Base-by-base conservation (phyloP, 1,140 invertebrate species). In the Lucilia cuprina region DNA sequence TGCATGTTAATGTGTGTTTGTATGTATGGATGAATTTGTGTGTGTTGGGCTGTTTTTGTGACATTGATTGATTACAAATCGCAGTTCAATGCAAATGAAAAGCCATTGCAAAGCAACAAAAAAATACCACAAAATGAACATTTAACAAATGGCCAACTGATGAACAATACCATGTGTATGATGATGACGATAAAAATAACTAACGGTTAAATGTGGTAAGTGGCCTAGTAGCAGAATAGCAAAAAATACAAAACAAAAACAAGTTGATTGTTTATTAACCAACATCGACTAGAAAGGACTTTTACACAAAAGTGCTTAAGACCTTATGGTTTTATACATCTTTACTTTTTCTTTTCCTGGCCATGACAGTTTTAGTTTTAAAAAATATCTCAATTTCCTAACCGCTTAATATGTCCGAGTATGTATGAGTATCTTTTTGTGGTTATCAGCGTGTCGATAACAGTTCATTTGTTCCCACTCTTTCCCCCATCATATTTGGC, bases 81-180 rank as follows among this genome's bases (percentile, higher is more conserved):
- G 77, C 77, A 80, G 77, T 80, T 80, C 77, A 80, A 80, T 80
- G 77, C 77, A 80, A 80, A 80, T 80, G 77, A 80, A 80, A 80
- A 80, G 77, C 77, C 41, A 80, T 21, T 80, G 77, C 77, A 21
- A 25, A 49, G 50, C n/a, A 19, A 19, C 19, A 70, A 70, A 70
- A 70, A 70, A 70, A 70, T 5, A 8, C n/a, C 65, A 19, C 65
- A 70, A 60, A 60, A 60, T 17, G 55, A 60, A 70, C 65, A 70
- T 70, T 70, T 70, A 70, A 70, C 65, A 70, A 70, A 70, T 70
- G 65, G 65, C 65, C 65, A 70, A 25, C 65, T 70, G 65, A 70
- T 70, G 65, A 70, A 70, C 65, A 70, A 70, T 70, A 70, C 19
- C 10, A 19, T 70, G 19, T 21, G 19, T 50, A 19, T 50, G 77